A percentile compares a stretch with the other conserved stretches of the same genome.
These are phyloP conservation scores for Symphodus melops DNA, from an alignment of 2,113 vertebrate species.

Conservation along the genomic window DNA sequence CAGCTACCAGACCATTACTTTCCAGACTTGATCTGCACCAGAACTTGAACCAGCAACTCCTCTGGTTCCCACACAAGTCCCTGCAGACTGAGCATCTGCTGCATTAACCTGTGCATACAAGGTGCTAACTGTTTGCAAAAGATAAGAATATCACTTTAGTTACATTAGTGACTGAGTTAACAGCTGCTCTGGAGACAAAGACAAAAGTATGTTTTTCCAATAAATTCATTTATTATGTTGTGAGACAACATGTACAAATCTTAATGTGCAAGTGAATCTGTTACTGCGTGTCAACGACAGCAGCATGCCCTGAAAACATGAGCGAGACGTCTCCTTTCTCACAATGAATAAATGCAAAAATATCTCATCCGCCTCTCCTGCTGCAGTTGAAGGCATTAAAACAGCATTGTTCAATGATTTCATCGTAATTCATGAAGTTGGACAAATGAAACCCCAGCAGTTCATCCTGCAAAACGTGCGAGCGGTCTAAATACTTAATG, in stretches of 20 bases:
- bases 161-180: no score
- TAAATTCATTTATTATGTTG: constrained; percentile 72
- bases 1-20: no score
- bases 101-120: no score
- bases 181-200: neutral
- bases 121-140: no score
- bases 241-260: constrained; percentile 72
- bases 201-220: constrained; percentile 24
- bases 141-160: no score
- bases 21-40: no score
- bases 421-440: constrained; percentile 7
- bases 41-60: no score
- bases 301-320: constrained; percentile 62
- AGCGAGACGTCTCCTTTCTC: constrained; percentile 35
- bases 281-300: constrained; percentile 43
- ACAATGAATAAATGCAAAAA: constrained; percentile 8
- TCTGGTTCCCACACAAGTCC: no score
- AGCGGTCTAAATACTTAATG: neutral
- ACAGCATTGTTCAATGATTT: constrained; percentile 5
- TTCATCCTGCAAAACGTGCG: constrained; percentile 18
- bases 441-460: constrained; percentile 13
- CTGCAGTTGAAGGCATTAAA: constrained; percentile 47
- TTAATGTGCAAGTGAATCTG: constrained; percentile 66
- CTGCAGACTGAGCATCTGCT: no score
- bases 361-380: constrained; percentile 5